Conservation (phyloP, 2,113 vertebrate genomes). For the pig (Sus scrofa) region DNA sequence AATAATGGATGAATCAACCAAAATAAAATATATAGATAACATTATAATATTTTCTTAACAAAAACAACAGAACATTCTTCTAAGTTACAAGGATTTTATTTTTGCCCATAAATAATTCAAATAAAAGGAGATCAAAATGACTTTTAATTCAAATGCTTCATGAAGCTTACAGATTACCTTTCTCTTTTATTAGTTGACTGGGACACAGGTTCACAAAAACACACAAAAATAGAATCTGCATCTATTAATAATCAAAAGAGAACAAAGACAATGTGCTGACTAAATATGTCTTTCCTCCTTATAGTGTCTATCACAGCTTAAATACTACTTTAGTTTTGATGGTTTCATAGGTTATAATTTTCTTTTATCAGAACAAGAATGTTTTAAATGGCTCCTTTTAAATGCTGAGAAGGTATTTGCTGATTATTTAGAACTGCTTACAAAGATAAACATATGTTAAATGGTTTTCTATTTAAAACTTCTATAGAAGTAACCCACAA, state of each 20-base stretch:
- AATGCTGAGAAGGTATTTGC: conserved; percentile 82
- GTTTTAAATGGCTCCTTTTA: conserved; percentile 84
- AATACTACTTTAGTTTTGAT: conserved; percentile 78
- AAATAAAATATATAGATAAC: conserved; percentile 67
- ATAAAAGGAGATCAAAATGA: not conserved
- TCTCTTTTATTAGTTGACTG: not conserved
- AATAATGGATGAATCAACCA: not conserved
- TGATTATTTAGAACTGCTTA: conserved; percentile 92
- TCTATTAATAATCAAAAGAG: conserved; percentile 51
- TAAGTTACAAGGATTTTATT: conserved; percentile 40
- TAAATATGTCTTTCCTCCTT: conserved; percentile 67
- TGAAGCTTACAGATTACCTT: not conserved
- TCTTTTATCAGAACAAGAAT: conserved; percentile 82
- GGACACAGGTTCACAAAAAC: accelerated
- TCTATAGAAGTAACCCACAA: conserved; percentile 88
- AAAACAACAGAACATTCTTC: not conserved
- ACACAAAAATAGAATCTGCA: not conserved
- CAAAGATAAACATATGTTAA: conserved; percentile 92
- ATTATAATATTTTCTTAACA: conserved; percentile 46
- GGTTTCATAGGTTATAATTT: conserved; percentile 84
- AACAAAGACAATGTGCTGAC: conserved; percentile 48
- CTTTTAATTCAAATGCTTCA: not conserved
- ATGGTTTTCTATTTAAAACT: conserved; percentile 91
- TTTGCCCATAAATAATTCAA: not conserved
- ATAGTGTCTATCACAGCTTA: conserved; percentile 73